Evolutionary conservation across 2,888 invertebrate genomes (phyloP).

Genomic region (Ennomos quercinarius): DNA sequence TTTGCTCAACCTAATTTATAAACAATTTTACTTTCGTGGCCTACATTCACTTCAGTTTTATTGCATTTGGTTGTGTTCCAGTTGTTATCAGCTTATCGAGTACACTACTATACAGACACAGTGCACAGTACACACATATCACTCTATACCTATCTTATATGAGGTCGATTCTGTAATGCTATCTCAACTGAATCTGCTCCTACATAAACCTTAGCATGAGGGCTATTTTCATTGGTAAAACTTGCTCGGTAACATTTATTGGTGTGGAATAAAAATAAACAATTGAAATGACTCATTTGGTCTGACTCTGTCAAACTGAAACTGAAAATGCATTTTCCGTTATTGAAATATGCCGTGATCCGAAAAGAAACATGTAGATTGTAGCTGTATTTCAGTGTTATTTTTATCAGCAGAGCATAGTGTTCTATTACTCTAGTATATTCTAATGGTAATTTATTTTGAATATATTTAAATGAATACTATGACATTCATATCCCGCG

Average conservation of each 20-base stretch:
- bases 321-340: no score
- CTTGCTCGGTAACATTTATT: neutral
- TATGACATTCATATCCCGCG: no score
- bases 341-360: no score
- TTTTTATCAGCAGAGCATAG: no score
- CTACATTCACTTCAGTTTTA: neutral
- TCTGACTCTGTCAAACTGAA: no score
- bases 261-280: neutral
- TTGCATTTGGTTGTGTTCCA: conserved; percentile 11
- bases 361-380: no score
- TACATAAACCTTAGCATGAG: conserved; percentile 10
- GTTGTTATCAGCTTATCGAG: conserved; percentile 16
- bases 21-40: conserved; percentile 1
- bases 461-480: no score
- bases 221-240: neutral
- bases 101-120: neutral
- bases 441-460: no score
- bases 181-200: conserved; percentile 17
- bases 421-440: no score
- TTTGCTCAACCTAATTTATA: neutral
- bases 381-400: no score
- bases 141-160: conserved; percentile 7
- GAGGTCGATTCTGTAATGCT: conserved; percentile 17
- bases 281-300: no score
- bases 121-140: neutral